Percentiles rank a stretch among this genome's conserved stretches.
Evolutionary conservation across 2,797 vertebrate species (phyloP).

Genomic region (Pangasius larnaudii): DNA sequence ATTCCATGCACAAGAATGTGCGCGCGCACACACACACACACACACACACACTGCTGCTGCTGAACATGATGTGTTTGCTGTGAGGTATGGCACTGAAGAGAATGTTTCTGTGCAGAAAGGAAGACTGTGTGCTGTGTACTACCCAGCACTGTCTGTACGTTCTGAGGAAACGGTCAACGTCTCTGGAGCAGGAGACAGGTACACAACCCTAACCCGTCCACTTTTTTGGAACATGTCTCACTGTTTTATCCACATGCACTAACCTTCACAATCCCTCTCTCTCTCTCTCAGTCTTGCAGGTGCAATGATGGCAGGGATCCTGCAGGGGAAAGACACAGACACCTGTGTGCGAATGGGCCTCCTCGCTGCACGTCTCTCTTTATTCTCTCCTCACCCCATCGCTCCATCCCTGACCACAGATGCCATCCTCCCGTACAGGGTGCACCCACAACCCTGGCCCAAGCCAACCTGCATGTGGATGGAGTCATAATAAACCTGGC

Average conservation of each 20-base stretch:
- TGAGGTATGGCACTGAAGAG: background rate
- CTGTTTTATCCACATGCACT: background rate
- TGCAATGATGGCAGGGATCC: slow-evolving; percentile 82
- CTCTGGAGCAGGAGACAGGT: slow-evolving; percentile 92
- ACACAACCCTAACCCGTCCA: background rate
- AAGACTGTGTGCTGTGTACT: slow-evolving; percentile 81
- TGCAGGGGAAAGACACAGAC: slow-evolving; percentile 74
- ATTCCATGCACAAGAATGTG: background rate
- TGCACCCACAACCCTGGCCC: slow-evolving; percentile 69
- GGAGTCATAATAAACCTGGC: slow-evolving; percentile 55
- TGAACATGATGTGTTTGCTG: background rate
- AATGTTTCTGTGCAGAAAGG: slow-evolving; percentile 65
- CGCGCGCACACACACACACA: no score
- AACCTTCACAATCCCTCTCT: background rate
- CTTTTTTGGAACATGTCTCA: no score
- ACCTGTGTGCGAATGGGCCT: slow-evolving; percentile 85
- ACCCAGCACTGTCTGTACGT: slow-evolving; percentile 75
- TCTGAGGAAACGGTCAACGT: slow-evolving; percentile 82
- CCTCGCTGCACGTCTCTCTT: slow-evolving; percentile 77
- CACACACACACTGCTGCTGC: background rate
- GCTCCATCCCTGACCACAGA: slow-evolving; percentile 71
- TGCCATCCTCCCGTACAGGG: slow-evolving; percentile 69
- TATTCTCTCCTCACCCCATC: slow-evolving; percentile 79
- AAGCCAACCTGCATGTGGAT: slow-evolving; percentile 68
- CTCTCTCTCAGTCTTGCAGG: slow-evolving; percentile 79